phyloP scores from a whole-genome alignment of 1,140 invertebrate species.

The Diachasmimorpha longicaudata region DNA sequence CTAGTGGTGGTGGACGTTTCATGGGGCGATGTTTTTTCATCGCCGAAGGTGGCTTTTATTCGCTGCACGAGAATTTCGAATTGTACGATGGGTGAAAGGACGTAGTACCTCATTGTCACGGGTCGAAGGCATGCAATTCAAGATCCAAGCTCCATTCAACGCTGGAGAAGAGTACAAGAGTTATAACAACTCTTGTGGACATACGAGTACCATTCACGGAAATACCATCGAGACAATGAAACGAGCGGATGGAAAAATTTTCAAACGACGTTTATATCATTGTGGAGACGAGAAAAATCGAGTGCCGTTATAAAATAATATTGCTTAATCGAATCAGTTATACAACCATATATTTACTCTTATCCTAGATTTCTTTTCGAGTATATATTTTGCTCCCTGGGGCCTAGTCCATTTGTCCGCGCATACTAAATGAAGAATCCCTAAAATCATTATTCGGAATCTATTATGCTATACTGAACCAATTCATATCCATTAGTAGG shows the following conservation, averaged over 20 bases:
- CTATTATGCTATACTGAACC: not conserved
- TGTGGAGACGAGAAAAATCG: too few species aligned
- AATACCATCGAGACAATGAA: constrained; percentile 7
- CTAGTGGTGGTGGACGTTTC: not conserved
- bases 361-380: too few species aligned
- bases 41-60: not conserved
- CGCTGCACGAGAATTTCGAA: not conserved
- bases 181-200: constrained; percentile 15
- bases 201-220: not conserved
- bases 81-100: not conserved
- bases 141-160: constrained; percentile 1
- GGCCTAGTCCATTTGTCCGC: too few species aligned
- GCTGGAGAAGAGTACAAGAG: not conserved
- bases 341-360: too few species aligned
- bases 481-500: not conserved
- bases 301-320: too few species aligned
- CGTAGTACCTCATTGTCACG: not conserved
- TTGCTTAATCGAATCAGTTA: too few species aligned
- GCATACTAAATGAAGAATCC: too few species aligned
- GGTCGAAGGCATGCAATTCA: constrained; percentile 23
- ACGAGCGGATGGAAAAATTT: not conserved
- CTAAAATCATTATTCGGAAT: not conserved
- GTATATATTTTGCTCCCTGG: too few species aligned
- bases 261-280: not conserved
- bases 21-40: not conserved